These are phyloP conservation scores for Staurois parvus DNA, from an alignment of 2,797 vertebrate species.

Conservation along the genomic window DNA sequence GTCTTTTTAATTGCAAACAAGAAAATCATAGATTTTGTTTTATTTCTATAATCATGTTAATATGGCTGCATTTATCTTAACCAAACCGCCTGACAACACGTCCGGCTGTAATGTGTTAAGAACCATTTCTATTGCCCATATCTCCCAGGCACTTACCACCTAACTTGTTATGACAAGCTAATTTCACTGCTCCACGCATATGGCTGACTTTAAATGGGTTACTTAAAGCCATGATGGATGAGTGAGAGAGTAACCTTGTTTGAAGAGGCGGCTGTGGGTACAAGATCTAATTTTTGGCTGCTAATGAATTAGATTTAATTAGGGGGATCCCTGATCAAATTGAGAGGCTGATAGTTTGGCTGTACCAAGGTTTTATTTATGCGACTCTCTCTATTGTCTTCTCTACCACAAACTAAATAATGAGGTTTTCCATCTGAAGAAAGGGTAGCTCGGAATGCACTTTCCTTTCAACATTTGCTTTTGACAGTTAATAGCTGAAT, in stretches of 20 bases:
- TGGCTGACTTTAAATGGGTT: slow-evolving; percentile 97
- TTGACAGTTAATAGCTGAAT: not conserved
- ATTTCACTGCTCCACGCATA: slow-evolving; percentile 93
- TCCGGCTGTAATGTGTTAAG: slow-evolving; percentile 98
- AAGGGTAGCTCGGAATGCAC: slow-evolving; percentile 37
- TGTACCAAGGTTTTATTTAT: slow-evolving; percentile 68
- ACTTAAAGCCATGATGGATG: slow-evolving; percentile 99
- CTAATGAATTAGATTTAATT: slow-evolving; percentile 99
- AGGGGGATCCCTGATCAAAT: slow-evolving; percentile 93
- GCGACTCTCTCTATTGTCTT: slow-evolving; percentile 58
- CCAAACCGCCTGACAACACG: slow-evolving; percentile 96
- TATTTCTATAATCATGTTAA: slow-evolving; percentile 77
- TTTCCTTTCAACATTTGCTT: slow-evolving; percentile 24
- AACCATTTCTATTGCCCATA: slow-evolving; percentile 90
- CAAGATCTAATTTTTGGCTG: slow-evolving; percentile 90
- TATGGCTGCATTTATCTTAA: slow-evolving; percentile 92
- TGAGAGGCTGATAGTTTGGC: slow-evolving; percentile 92
- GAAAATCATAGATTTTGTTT: slow-evolving; percentile 12
- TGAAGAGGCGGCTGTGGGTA: slow-evolving; percentile 93
- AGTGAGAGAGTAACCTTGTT: slow-evolving; percentile 90
- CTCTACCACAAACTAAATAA: slow-evolving; percentile 49
- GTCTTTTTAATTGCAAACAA: slow-evolving; percentile 39
- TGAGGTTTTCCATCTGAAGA: slow-evolving; percentile 41
- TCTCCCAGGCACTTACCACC: slow-evolving; percentile 88
- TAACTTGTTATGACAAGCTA: slow-evolving; percentile 99